Evolutionary conservation across 2,113 vertebrate species (phyloP), one percentile per base, ranked within the genome.

Genomic region (Perca flavescens): DNA sequence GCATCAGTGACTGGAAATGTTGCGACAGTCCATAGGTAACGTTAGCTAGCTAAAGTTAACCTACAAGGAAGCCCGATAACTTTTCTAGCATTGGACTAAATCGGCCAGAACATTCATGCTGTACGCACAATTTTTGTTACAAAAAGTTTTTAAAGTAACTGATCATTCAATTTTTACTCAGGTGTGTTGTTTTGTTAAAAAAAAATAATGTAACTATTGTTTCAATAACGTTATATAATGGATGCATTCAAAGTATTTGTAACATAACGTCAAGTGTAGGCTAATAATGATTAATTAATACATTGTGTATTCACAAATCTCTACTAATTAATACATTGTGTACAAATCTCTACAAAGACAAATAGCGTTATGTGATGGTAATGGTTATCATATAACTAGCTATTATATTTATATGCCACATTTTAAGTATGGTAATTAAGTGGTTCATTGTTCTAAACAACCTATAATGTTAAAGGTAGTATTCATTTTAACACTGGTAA

Each of bases 41-140:
- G 31, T 49, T 53, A 65, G 76, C 67, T 53, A 68, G 77, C 77
- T 83, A 28, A 66, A 25, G 40, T 43, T 43, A 11, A 43, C 50
- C 54, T 31, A 67, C 36, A 40, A 80, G 86, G 89, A 91, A 90
- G 86, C 89, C 40, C 19, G 11, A 12, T 3, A 15, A 28, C 50
- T 82, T 74, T 12, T 10, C n/a, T 43, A 52, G 13, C 71, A 22
- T 63, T 61, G 17, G 31, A 34, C n/a, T 11, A 11, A 25, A 40
- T 53, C 15, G 77, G 31, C n/a, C 22, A 21, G 13, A 11, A 36
- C 28, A 19, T n/a, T 46, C 19, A 36, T 4, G 4, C 0, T 61
- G 43, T 64, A 22, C 16, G 6, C 1, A 2, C 3, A 57, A 3
- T 34, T 21, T 49, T 28, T 56, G 13, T 25, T 15, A 34, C 34